These are phyloP conservation scores for Polyploca ridens DNA, from an alignment of 2,888 invertebrate genomes.

Conservation along the genomic window DNA sequence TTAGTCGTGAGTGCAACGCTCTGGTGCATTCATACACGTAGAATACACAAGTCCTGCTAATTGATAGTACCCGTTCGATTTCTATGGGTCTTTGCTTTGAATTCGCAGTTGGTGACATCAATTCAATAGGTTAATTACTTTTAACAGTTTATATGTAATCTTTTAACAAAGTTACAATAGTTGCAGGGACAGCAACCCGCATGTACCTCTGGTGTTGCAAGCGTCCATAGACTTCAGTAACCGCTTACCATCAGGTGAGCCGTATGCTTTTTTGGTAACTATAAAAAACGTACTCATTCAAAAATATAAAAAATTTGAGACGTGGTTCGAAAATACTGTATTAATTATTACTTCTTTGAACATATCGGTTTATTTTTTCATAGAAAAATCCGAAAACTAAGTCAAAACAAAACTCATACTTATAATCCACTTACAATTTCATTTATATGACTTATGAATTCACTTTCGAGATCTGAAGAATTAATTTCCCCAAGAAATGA, in stretches of 20 bases:
- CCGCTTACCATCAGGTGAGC: too few species aligned
- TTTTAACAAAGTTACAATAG: too few species aligned
- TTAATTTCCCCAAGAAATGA: conserved; percentile 42
- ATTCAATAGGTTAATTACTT: too few species aligned
- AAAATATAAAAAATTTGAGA: too few species aligned
- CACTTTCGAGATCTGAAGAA: conserved; percentile 32
- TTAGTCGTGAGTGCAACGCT: conserved; percentile 19
- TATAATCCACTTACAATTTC: not conserved
- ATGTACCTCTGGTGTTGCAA: too few species aligned
- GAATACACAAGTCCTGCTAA: conserved; percentile 18
- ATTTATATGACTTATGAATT: conserved; percentile 38
- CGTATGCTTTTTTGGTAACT: too few species aligned
- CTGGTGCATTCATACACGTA: conserved; percentile 15
- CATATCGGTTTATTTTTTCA: not conserved
- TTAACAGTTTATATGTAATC: too few species aligned
- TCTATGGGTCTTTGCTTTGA: not conserved
- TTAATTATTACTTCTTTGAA: not conserved
- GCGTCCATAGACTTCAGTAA: too few species aligned
- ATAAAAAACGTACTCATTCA: too few species aligned
- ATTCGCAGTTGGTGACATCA: not conserved
- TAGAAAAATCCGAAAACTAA: not conserved
- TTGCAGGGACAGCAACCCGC: too few species aligned
- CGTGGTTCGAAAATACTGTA: too few species aligned
- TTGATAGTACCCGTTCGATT: conserved; percentile 3
- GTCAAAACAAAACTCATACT: not conserved